Conservation (phyloP, 2,888 invertebrate genomes). For the Crossocerus cetratus region DNA sequence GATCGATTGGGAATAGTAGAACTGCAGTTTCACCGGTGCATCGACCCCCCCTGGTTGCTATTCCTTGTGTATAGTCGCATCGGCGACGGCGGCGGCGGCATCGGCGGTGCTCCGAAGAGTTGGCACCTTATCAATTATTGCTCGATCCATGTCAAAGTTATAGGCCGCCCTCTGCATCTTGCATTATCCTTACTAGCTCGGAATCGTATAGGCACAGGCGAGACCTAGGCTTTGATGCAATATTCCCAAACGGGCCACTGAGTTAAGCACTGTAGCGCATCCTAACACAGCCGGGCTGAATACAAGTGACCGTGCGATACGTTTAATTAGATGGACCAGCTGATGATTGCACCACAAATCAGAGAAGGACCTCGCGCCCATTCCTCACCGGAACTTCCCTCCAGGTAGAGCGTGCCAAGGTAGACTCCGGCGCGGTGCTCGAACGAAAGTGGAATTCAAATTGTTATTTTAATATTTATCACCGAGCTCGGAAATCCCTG, state of each 20-base stretch:
- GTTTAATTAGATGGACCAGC: not conserved
- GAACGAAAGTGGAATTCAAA: conserved; percentile 68
- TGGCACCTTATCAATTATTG: conserved; percentile 1
- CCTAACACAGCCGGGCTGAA: not conserved
- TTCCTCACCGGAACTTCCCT: not conserved
- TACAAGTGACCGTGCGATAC: not conserved
- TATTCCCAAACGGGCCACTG: no score
- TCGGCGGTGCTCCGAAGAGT: no score
- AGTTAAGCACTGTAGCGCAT: no score
- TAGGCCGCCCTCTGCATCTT: not conserved
- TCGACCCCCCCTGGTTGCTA: conserved; percentile 27
- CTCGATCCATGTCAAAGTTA: not conserved
- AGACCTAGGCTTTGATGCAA: no score
- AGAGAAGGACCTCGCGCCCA: not conserved
- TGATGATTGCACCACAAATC: not conserved
- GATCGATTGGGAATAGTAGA: conserved; percentile 48
- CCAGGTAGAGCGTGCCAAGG: conserved; percentile 17
- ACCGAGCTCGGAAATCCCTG: conserved; percentile 56
- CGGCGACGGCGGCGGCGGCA: not conserved
- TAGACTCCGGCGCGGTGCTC: conserved; percentile 39
- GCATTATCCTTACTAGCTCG: not conserved
- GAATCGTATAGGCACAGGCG: not conserved
- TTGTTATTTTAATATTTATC: conserved; percentile 72
- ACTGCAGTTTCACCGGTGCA: conserved; percentile 42
- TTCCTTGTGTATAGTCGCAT: conserved; percentile 32